A percentile compares a stretch with the other conserved stretches of the same genome.
Conservation (phyloP, 1,140 invertebrate species). For the Zaprionus taronus region DNA sequence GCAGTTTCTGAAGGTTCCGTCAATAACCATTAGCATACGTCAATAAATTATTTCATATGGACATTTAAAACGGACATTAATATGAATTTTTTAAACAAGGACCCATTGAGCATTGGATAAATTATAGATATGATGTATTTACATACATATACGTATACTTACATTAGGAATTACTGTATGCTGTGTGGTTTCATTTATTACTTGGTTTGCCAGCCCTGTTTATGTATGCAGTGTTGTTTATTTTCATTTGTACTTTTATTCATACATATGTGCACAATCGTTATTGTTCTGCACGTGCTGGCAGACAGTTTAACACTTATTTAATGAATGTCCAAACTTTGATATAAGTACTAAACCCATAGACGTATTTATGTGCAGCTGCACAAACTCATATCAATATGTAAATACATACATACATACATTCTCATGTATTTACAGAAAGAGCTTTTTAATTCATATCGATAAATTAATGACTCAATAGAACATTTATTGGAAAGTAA, state of each 20-base stretch:
- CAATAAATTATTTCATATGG: background rate
- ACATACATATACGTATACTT: background rate
- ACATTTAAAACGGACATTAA: background rate
- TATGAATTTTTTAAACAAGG: background rate
- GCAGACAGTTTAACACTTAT: background rate
- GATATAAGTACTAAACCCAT: constrained; percentile 1
- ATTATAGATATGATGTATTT: background rate
- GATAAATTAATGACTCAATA: background rate
- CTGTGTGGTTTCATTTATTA: background rate
- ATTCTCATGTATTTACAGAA: background rate
- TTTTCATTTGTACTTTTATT: background rate
- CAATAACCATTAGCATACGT: background rate
- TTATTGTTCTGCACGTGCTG: background rate
- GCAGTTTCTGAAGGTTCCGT: background rate
- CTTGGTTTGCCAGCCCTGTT: constrained; percentile 2
- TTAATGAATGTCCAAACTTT: background rate
- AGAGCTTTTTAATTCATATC: constrained; percentile 1
- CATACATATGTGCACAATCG: background rate
- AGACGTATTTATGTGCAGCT: background rate
- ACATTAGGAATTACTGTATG: background rate
- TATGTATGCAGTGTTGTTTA: background rate
- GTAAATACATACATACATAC: background rate
- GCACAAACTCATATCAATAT: background rate
- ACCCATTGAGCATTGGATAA: background rate
- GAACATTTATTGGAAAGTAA: background rate